phyloP scores from a whole-genome alignment of 2,797 vertebrate species.

The Pipistrellus pygmaeus region DNA sequence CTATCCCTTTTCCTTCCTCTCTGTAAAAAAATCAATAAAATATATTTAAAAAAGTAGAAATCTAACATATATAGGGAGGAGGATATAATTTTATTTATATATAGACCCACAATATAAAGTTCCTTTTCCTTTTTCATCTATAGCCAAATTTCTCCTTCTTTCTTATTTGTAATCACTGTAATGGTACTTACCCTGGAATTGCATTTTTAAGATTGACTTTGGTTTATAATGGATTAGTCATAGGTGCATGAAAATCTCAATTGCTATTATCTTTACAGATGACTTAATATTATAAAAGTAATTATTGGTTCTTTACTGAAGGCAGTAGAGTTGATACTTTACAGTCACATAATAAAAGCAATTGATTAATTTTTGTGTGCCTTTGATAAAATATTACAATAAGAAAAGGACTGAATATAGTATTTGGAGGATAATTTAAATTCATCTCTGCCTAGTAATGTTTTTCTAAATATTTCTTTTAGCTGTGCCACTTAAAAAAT shows the following conservation, averaged over 20 bases:
- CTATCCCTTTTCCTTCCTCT: too few relatives aligned
- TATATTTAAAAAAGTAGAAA: neutral
- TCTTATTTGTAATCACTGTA: constrained; percentile 21
- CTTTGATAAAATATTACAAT: constrained; percentile 51
- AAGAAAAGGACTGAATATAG: neutral
- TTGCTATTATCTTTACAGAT: constrained; percentile 47
- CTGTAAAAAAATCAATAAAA: too few relatives aligned
- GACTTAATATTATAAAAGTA: constrained; percentile 56
- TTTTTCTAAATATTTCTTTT: constrained; percentile 40
- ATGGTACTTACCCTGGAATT: neutral
- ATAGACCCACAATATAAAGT: constrained; percentile 13
- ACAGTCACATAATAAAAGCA: constrained; percentile 53
- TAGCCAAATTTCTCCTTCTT: neutral
- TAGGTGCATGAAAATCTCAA: constrained; percentile 38
- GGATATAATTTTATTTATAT: constrained; percentile 3
- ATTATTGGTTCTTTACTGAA: constrained; percentile 59
- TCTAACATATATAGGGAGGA: neutral
- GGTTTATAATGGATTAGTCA: constrained; percentile 67
- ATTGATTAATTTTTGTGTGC: constrained; percentile 61
- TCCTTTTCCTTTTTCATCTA: constrained; percentile 21
- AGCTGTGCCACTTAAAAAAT: constrained; percentile 10
- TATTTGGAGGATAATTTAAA: constrained; percentile 58
- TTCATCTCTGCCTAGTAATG: constrained; percentile 33
- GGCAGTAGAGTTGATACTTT: constrained; percentile 48
- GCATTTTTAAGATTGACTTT: constrained; percentile 52